A percentile compares a stretch with the other conserved stretches of the same genome.
Evolutionary conservation across 2,797 vertebrate genomes (phyloP).

Genomic region (Sebastes trivittatus): DNA sequence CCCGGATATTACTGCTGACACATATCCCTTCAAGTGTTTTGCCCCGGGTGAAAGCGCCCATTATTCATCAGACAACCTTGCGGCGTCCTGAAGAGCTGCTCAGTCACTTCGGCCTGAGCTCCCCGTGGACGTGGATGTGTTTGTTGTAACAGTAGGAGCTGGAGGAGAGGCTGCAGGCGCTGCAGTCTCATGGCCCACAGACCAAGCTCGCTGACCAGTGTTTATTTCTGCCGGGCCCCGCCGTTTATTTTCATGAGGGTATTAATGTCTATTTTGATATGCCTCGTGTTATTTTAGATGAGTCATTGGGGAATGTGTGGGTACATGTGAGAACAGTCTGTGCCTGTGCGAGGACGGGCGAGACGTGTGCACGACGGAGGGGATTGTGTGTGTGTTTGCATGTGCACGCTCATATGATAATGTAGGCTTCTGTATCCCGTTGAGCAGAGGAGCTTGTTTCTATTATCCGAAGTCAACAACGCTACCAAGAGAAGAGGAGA

Average conservation of each 20-base stretch:
- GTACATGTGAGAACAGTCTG: conserved; percentile 73
- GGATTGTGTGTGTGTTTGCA: not conserved
- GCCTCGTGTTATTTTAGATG: conserved; percentile 70
- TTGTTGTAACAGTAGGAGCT: conserved; percentile 37
- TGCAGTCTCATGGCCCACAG: conserved; percentile 42
- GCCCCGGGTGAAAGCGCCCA: not conserved
- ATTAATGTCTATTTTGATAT: conserved; percentile 71
- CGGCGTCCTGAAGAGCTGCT: conserved; percentile 23
- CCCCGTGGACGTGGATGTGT: not conserved
- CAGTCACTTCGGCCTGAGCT: conserved; percentile 13
- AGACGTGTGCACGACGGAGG: conserved; percentile 6
- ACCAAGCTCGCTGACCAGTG: conserved; percentile 38
- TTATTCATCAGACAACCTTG: conserved; percentile 20
- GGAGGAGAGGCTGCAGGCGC: conserved; percentile 15
- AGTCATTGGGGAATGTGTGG: conserved; percentile 71
- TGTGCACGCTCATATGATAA: conserved; percentile 27
- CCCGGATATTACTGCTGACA: conserved; percentile 23
- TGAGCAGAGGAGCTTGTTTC: conserved; percentile 15
- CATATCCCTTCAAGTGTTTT: conserved; percentile 11
- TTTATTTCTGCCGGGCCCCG: conserved; percentile 57
- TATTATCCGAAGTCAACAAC: not conserved
- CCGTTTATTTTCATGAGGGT: conserved; percentile 66
- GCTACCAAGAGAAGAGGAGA: conserved; percentile 20
- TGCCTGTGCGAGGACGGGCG: conserved; percentile 45
- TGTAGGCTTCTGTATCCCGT: conserved; percentile 34